Conservation (phyloP, 2,113 vertebrate genomes). For the Pantherophis guttatus region DNA sequence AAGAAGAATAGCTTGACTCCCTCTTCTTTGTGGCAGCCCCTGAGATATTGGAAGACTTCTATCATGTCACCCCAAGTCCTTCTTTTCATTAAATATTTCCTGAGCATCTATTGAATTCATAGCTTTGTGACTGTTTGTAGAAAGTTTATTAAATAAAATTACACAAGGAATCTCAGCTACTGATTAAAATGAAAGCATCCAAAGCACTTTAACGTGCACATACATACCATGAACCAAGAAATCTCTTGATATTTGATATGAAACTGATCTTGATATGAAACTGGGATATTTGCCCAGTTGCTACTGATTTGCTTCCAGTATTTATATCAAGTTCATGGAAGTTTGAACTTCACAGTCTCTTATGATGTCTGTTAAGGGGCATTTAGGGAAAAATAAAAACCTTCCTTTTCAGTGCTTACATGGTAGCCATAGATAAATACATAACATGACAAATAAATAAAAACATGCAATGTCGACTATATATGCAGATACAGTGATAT, state of each 20-base stretch:
- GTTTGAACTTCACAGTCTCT: not conserved
- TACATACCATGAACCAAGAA: not conserved
- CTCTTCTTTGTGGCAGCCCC: too few relatives aligned
- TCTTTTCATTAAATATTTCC: not conserved
- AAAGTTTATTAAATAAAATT: not conserved
- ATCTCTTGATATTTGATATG: not conserved
- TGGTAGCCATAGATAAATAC: not conserved
- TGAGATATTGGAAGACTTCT: too few relatives aligned
- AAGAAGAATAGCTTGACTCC: too few relatives aligned
- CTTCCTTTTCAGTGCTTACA: not conserved
- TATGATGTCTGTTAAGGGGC: not conserved
- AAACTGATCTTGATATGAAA: not conserved
- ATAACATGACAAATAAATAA: not conserved
- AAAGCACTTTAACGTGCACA: not conserved
- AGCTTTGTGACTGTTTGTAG: not conserved
- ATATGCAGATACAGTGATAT: not conserved
- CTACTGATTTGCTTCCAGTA: not conserved
- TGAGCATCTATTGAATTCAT: not conserved
- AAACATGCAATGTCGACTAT: not conserved
- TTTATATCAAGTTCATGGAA: not conserved
- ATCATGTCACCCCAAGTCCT: too few relatives aligned
- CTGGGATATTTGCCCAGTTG: not conserved
- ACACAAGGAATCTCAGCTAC: not conserved
- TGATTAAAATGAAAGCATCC: not conserved
- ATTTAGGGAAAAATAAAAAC: not conserved